Evolutionary conservation across 2,888 invertebrate genomes (phyloP).

Genomic region (Fragum whitleyi): DNA sequence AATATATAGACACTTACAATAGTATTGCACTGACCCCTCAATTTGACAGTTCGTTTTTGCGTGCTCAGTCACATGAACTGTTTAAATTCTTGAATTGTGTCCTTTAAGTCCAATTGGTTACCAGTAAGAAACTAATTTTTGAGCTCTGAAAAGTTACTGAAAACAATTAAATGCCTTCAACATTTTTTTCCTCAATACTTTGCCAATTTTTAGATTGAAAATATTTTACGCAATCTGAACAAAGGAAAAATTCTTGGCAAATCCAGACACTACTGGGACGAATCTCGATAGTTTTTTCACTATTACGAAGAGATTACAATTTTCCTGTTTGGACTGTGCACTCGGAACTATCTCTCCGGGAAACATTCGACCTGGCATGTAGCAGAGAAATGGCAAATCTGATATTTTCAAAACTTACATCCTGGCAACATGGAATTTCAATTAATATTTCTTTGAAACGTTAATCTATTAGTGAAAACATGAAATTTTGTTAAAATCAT

Average conservation of each 20-base stretch:
- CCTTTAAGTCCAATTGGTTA: no score
- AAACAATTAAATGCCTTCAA: no score
- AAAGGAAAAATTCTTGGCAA: neutral
- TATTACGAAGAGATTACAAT: neutral
- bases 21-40: no score
- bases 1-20: no score
- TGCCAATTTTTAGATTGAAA: no score
- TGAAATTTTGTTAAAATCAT: constrained; percentile 1
- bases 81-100: no score
- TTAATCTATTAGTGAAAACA: neutral
- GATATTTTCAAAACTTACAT: constrained; percentile 12
- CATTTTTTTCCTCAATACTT: no score
- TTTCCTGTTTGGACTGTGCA: neutral
- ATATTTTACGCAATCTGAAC: neutral
- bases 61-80: no score
- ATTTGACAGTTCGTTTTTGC: no score
- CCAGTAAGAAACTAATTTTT: no score
- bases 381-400: neutral
- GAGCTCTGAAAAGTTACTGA: no score
- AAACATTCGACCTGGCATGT: neutral
- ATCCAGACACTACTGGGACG: neutral
- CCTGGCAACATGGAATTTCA: neutral
- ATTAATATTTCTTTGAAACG: constrained; percentile 6
- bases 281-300: neutral
- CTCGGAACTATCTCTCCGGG: neutral